A percentile compares a stretch with the other conserved stretches of the same genome.
Evolutionary conservation across 2,113 vertebrate species (phyloP).

Genomic region (Heliornis fulica): DNA sequence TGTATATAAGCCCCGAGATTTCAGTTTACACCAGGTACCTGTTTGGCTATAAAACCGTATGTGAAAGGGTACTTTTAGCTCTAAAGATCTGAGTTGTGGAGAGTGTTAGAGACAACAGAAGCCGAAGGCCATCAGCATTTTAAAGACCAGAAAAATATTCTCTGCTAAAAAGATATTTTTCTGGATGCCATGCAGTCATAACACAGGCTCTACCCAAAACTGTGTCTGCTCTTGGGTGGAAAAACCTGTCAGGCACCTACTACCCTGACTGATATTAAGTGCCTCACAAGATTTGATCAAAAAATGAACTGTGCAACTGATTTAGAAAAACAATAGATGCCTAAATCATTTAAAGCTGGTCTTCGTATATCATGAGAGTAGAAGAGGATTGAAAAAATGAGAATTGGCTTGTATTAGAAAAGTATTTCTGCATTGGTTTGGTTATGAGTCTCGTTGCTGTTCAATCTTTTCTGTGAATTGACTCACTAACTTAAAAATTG

Average conservation of each 20-base stretch:
- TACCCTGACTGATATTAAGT: neutral
- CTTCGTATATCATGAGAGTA: neutral
- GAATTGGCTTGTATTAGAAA: conserved; percentile 2
- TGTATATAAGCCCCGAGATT: neutral
- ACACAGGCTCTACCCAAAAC: neutral
- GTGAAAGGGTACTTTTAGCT: neutral
- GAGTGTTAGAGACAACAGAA: neutral
- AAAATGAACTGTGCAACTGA: neutral
- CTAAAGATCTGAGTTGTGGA: neutral
- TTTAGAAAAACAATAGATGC: neutral
- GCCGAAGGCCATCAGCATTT: neutral
- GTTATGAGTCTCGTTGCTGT: conserved; percentile 15
- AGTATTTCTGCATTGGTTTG: conserved; percentile 18
- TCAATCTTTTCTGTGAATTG: conserved; percentile 42
- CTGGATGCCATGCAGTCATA: neutral
- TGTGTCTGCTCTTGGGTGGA: neutral
- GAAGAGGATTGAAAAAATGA: neutral
- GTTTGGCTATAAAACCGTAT: neutral
- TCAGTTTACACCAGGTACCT: neutral
- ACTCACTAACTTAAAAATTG: conserved; percentile 22
- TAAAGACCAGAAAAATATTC: neutral
- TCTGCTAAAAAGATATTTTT: neutral
- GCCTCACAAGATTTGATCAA: neutral
- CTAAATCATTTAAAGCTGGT: neutral
- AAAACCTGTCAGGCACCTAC: neutral